Base-by-base conservation (phyloP, 2,797 vertebrate species). In the Ambastaia sidthimunki region DNA sequence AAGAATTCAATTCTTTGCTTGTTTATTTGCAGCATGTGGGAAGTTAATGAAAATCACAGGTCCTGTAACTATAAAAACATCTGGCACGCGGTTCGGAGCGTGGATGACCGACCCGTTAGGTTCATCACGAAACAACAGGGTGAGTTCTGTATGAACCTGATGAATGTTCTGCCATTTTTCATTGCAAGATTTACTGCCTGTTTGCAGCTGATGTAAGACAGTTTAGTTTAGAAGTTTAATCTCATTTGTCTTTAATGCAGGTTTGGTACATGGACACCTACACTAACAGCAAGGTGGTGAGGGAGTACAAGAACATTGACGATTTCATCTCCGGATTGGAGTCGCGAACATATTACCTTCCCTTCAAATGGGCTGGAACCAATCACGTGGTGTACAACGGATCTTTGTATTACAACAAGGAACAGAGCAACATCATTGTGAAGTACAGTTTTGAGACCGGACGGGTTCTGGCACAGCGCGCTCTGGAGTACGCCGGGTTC, bases 191-290 rank as follows among this genome's bases (percentile, higher is more conserved):
- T 44, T 19, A 1, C 48, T 44, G 11, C 50, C 3, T 1, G 21
- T 76, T 23, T 67, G 25, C 31, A 25, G 13, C 62, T 21, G 16
- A 10, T 34, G 37, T 69, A 19, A 47, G 69, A 69, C 47, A 1
- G 28, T 68, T 12, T 21, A 4, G 28, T 11, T n/a, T n/a, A n/a
- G n/a, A 7, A 59, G 3, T 44, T 21, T 15, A 68, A 74, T 73
- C 4, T 13, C 82, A 31, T 83, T 76, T 69, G 75, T 48, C 73
- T 75, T 85, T 73, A 66, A 84, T 82, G 67, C 85, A 99, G 98
- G 95, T 99, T 66, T 99, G 98, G 98, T 99, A 98, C 76, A 99
- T 99, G 98, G 98, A 99, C 85, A 96, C 97, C 80, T 99, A 97
- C 83, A 97, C 95, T 75, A 98, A 97, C 94, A 99, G 96, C 90